Base-by-base conservation (phyloP, 2,113 vertebrate genomes). In the Boleophthalmus pectinirostris region DNA sequence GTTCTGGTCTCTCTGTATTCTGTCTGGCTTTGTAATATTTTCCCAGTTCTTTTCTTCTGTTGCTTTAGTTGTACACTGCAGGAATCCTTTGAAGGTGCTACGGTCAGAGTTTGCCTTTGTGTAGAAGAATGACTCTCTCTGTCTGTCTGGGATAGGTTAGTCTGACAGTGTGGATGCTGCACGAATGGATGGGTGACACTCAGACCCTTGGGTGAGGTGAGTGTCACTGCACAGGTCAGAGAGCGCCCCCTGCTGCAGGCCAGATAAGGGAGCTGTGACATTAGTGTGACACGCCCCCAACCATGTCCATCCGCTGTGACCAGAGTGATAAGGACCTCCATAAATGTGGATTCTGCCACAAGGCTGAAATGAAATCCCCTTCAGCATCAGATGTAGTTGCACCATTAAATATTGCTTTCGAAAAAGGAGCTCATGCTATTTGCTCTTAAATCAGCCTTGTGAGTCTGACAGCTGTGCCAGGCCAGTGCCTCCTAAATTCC, bases 211-310 rank as follows among this genome's bases (percentile, higher is more conserved):
- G 82, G 80, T 85, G 88, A 89, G 87, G 69, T 45, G 75, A 47
- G 85, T 63, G 89, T 76, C 83, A 80, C 85, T 93, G 94, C 89
- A 87, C 94, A 94, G 95, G 95, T 94, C 94, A 90, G 82, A 82
- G 69, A 79, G 11, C 70, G 60, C 53, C 90, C 92, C 35, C 93
- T 92, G 94, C 92, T 91, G 87, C 81, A 77, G 53, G 77, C 80
- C 84, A 91, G 96, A 98, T 97, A 97, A 98, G 95, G 87, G 70
- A 70, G 79, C 82, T 86, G 92, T 95, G 93, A 92, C 93, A 79
- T 93, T 16, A 18, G 3, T 86, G 53, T 25, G 90, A 91, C 78
- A 81, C 70, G 68, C 70, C n/a, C 69, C 72, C 79, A 80, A 91
- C 92, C 93, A 87, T 82, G 79, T 38, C 70, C 58, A 9, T 61